These are phyloP conservation scores for Distichodus sexfasciatus DNA, from an alignment of 2,797 vertebrate genomes.

Conservation along the genomic window DNA sequence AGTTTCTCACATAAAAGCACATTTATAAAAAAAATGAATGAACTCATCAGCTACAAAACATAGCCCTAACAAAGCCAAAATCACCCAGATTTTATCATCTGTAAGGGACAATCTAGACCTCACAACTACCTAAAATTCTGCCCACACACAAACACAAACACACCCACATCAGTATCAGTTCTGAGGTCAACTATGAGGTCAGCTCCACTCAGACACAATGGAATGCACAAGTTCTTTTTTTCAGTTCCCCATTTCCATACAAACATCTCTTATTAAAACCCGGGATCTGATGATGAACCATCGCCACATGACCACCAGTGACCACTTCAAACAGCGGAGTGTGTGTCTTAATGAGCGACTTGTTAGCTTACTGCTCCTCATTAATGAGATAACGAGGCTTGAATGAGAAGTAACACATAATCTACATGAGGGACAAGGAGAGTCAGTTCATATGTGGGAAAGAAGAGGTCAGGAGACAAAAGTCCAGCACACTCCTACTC, in stretches of 20 bases:
- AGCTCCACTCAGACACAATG: background rate
- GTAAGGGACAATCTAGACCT: too few species aligned
- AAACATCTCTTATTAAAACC: background rate
- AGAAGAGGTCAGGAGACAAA: background rate
- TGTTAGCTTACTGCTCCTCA: too few species aligned
- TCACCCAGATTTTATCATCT: too few species aligned
- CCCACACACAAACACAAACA: background rate
- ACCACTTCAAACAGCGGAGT: background rate
- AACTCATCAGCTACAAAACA: too few species aligned
- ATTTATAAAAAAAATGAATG: too few species aligned
- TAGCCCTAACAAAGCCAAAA: too few species aligned
- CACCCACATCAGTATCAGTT: too few species aligned
- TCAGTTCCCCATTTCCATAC: background rate
- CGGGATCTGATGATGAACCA: background rate
- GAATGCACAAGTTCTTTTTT: background rate
- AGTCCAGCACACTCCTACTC: background rate
- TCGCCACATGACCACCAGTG: too few species aligned
- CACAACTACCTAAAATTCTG: too few species aligned
- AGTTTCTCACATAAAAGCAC: too few species aligned
- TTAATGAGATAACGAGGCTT: too few species aligned
- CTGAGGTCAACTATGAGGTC: background rate
- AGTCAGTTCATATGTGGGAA: constrained; percentile 10
- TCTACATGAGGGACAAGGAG: background rate
- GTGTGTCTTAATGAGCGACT: too few species aligned
- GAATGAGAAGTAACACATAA: background rate